Evolutionary conservation across 2,113 vertebrate species (phyloP).

Genomic region (Ciconia boyciana): DNA sequence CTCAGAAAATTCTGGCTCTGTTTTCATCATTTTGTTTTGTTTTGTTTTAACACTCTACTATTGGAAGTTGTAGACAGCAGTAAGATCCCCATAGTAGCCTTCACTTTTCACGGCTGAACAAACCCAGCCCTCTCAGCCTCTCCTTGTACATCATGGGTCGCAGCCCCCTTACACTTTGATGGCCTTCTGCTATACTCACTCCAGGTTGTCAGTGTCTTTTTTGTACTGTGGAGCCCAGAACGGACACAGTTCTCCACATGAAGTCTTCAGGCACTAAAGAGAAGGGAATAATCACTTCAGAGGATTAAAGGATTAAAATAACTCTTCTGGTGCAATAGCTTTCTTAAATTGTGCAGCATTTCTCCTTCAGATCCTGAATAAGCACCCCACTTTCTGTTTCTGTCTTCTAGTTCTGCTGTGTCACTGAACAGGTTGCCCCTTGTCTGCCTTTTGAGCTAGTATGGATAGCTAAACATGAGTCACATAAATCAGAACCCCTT

Average conservation of each 20-base stretch:
- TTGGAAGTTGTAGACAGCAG: neutral
- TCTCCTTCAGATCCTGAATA: neutral
- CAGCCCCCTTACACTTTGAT: neutral
- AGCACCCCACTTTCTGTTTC: neutral
- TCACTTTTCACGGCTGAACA: neutral
- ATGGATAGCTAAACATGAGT: neutral
- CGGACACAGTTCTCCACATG: neutral
- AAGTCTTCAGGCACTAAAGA: neutral
- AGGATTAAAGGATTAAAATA: neutral
- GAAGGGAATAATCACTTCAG: neutral
- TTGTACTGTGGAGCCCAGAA: neutral
- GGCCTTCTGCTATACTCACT: neutral
- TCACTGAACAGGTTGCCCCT: neutral
- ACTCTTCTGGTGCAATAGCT: neutral
- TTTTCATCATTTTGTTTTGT: neutral
- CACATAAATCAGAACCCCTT: neutral
- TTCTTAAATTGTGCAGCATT: neutral
- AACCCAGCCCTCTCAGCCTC: neutral
- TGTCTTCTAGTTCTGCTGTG: neutral
- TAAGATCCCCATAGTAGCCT: neutral
- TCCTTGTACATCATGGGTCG: accelerated
- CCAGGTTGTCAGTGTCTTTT: neutral
- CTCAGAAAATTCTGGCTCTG: neutral
- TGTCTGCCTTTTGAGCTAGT: neutral
- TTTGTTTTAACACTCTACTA: neutral